These are phyloP conservation scores for Glyptemys insculpta DNA, from an alignment of 2,797 vertebrate species.

Conservation along the genomic window DNA sequence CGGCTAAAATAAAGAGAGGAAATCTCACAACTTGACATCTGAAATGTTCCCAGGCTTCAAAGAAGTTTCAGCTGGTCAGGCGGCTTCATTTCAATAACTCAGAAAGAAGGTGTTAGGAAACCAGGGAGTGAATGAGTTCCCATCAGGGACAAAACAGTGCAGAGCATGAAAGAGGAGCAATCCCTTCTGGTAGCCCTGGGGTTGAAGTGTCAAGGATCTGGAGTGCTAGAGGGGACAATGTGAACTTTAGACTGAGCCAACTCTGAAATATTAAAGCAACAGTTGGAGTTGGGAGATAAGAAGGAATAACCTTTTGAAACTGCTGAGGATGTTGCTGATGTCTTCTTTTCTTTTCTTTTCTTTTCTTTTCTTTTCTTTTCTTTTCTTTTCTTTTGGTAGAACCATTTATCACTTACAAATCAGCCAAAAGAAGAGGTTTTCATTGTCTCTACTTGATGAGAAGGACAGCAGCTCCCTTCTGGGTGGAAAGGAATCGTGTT, in stretches of 20 bases:
- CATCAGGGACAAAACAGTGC: slow-evolving; percentile 9
- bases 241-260: slow-evolving; percentile 30
- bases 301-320: slow-evolving; percentile 12
- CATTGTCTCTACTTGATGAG: not conserved
- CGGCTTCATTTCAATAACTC: slow-evolving; percentile 68
- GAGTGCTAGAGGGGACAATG: not conserved
- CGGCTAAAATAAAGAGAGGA: slow-evolving; percentile 43
- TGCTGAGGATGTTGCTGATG: not conserved
- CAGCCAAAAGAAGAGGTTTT: not conserved
- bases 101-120: slow-evolving; percentile 56
- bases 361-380: rapidly evolving
- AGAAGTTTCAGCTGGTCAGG: slow-evolving; percentile 58
- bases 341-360: not conserved
- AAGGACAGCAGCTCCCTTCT: not conserved
- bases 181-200: slow-evolving; percentile 20
- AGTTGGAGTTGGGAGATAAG: not conserved
- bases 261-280: slow-evolving; percentile 39
- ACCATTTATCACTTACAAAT: not conserved
- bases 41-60: slow-evolving; percentile 68
- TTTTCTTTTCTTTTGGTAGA: not conserved
- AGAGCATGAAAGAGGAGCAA: slow-evolving; percentile 49
- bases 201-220: slow-evolving; percentile 1
- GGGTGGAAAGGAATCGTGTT: not conserved
- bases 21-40: slow-evolving; percentile 68
- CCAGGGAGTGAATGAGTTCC: slow-evolving; percentile 35